Evolutionary conservation across 2,113 vertebrate genomes (phyloP), one percentile per base, ranked within the genome.

Genomic region (Climacteris rufus): DNA sequence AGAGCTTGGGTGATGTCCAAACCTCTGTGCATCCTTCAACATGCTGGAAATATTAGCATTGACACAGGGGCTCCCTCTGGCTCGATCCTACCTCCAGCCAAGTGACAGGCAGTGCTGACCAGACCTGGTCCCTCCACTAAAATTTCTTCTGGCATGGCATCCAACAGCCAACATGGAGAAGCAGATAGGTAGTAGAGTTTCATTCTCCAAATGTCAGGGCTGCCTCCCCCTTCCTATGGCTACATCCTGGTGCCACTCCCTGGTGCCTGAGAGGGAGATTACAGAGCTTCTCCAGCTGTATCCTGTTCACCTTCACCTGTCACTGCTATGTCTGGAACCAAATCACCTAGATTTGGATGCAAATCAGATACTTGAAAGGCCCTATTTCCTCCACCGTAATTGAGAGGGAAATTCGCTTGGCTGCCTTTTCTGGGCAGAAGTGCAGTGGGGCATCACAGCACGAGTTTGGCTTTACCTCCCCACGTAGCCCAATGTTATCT

Each of bases 401-500:
- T 0, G 1, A 61, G 45, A 74, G 17, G 45, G 15, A 64, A 81
- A 52, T 54, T 25, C 27, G 50, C 15, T 53, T 59, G 24, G 5
- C 23, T 69, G 25, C 54, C 16, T 71, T 18, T 14, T 75, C 59
- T 56, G 74, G 13, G 17, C 22, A 47, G 21, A 10, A 50, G 28
- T 5, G 20, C 27, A 33, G 24, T 37, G 22, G 27, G 53, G 12
- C 16, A 22, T 47, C 15, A 42, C 37, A 39, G 23, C 17, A 25
- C 4, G 45, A 47, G 42, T 54, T 70, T 35, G 21, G 7, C 28
- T 87, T 60, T 87, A 44, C 47, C 23, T 83, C 33, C 52, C 59
- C 49, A 30, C 0, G 0, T 2, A 39, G 9, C 37, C 42, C 28
- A 78, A 24, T 2, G 2, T 4, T 9, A 7, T 65, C 2, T 21